Conservation (phyloP, 2,113 vertebrate genomes). For the Dryoscopus gambensis region DNA sequence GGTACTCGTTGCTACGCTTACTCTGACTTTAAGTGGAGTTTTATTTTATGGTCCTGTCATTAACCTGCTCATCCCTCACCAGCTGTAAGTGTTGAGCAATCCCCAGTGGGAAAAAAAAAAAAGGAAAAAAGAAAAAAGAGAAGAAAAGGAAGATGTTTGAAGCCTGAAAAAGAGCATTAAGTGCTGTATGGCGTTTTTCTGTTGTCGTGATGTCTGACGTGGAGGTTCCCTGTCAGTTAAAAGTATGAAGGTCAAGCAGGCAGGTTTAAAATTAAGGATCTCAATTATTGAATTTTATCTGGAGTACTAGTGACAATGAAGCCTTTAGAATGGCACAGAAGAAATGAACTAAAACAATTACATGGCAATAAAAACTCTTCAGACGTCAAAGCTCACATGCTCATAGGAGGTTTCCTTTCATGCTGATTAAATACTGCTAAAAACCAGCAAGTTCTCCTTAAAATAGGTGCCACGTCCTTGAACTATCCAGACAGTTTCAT, state of each 20-base stretch:
- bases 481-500: neutral
- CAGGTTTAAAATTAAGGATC: neutral
- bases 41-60: conserved; percentile 29
- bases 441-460: neutral
- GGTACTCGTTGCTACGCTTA: neutral
- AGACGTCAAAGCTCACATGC: neutral
- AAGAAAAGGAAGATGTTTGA: neutral
- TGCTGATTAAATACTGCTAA: neutral
- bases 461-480: neutral
- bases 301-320: neutral
- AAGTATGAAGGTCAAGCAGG: neutral
- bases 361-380: neutral
- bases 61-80: conserved; percentile 10
- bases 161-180: neutral
- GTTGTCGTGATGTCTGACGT: neutral
- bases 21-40: conserved; percentile 4
- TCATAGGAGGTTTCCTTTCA: neutral
- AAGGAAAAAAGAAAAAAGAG: neutral
- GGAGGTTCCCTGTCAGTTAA: neutral
- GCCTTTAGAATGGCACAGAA: neutral
- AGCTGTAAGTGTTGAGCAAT: neutral
- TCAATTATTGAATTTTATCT: neutral
- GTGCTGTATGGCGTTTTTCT: neutral
- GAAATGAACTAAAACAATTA: neutral
- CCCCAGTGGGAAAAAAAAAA: neutral